These are phyloP conservation scores for Pogonocichla stellata DNA, from an alignment of 2,113 vertebrate genomes.

Conservation along the genomic window DNA sequence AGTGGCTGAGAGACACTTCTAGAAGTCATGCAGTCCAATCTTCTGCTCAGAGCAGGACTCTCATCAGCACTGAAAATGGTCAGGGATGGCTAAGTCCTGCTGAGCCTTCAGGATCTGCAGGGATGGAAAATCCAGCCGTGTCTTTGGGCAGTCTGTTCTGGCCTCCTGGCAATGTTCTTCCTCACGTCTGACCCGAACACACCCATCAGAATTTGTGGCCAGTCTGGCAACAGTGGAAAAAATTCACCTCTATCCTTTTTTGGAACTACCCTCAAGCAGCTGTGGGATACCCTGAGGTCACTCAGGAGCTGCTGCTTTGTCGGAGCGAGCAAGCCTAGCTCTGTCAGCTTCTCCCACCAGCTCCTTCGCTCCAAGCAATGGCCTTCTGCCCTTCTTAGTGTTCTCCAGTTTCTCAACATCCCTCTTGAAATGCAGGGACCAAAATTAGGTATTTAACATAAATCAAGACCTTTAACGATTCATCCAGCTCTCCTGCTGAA, in stretches of 20 bases:
- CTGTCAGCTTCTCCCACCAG: background rate
- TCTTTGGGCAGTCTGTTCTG: background rate
- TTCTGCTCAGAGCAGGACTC: background rate
- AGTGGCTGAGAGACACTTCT: background rate
- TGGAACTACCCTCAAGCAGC: background rate
- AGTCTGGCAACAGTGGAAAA: background rate
- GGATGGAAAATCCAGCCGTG: background rate
- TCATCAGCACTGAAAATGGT: background rate
- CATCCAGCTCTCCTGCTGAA: background rate
- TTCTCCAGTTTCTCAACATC: background rate
- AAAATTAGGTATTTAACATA: background rate
- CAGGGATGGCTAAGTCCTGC: background rate
- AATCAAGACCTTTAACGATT: background rate
- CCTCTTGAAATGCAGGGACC: background rate
- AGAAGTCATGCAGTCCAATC: background rate
- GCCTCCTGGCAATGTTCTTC: rapidly evolving
- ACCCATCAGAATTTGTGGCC: background rate
- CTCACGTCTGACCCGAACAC: background rate
- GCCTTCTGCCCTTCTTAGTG: background rate
- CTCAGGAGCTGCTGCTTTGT: background rate
- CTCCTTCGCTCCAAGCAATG: background rate
- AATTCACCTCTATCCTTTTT: background rate
- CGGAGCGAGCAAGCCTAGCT: background rate
- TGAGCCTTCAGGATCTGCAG: background rate
- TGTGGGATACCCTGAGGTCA: background rate